A percentile compares a stretch with the other conserved stretches of the same genome.
Conservation (phyloP, 2,113 vertebrate species). For the Scalopus aquaticus region DNA sequence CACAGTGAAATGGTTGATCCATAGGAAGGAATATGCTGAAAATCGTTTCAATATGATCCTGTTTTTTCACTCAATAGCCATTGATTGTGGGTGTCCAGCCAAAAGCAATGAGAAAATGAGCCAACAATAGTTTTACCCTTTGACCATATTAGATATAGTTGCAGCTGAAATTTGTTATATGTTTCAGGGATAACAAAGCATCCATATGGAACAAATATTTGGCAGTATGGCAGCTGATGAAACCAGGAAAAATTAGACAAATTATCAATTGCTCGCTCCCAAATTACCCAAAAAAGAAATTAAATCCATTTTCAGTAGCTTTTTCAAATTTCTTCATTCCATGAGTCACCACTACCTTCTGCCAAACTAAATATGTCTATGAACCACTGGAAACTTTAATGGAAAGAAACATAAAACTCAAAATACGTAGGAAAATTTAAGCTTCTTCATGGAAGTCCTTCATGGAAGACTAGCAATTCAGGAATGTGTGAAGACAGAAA, state of each 20-base stretch:
- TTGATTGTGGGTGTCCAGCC: constrained; percentile 71
- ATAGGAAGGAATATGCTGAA: constrained; percentile 66
- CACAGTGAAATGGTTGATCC: constrained; percentile 56
- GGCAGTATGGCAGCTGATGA: constrained; percentile 82
- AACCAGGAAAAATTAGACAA: constrained; percentile 84
- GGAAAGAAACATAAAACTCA: constrained; percentile 90
- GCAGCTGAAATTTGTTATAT: constrained; percentile 75
- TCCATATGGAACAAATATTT: constrained; percentile 81
- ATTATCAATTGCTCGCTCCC: constrained; percentile 86
- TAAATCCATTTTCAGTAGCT: constrained; percentile 91
- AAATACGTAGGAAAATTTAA: constrained; percentile 86
- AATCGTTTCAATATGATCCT: constrained; percentile 75
- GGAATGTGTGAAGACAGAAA: constrained; percentile 80
- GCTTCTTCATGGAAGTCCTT: constrained; percentile 85
- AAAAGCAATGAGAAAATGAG: constrained; percentile 74
- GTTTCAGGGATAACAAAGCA: constrained; percentile 78
- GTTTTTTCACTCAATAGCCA: constrained; percentile 73
- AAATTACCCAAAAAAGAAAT: constrained; percentile 88
- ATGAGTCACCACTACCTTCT: constrained; percentile 87
- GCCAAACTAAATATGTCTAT: constrained; percentile 91
- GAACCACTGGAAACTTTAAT: constrained; percentile 88
- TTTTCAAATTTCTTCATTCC: constrained; percentile 89
- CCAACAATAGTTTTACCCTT: constrained; percentile 66
- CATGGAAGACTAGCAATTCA: constrained; percentile 83
- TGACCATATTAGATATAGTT: constrained; percentile 50